Evolutionary conservation across 2,888 invertebrate genomes (phyloP), one percentile per base, ranked within the genome.

Genomic region (Erannis defoliaria): DNA sequence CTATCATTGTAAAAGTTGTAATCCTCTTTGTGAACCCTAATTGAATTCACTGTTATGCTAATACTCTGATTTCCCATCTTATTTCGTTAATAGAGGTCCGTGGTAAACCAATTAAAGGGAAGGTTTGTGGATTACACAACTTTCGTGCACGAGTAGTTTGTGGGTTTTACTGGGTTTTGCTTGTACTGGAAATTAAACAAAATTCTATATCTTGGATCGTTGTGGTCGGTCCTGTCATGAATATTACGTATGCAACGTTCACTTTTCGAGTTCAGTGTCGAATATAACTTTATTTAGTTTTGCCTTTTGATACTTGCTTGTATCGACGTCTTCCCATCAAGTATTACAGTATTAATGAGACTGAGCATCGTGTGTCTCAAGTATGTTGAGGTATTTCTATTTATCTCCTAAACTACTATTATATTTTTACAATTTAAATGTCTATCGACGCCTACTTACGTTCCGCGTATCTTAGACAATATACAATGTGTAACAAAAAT

Each of bases 41-140:
- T 93, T 91, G 92, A 92, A 93, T 92, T 90, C 85, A 88, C 90
- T 92, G 92, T 92, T 92, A 93, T 93, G 93, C 89, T 92, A 93
- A 93, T 93, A 90, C 91, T 89, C 87, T 92, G 91, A 92, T 92
- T 92, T 91, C 91, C 90, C 90, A 92, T 92, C 90, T 92, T 92
- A 92, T 92, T 91, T 90, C 85, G 91, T 90, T 93, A 92, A 92
- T 92, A 90, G 92, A 89, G 92, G 90, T 87, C 86, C 86, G 90
- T 86, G 89, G 89, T 90, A 88, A 91, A 90, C 90, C 90, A 90
- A 91, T 92, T 93, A 90, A 89, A 88, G 89, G 89, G 88, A 86
- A 85, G 86, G 88, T 86, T 88, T 87, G 89, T 85, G 87, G 89
- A 90, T 91, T 89, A 90, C 82, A 82, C 85, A 89, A 90, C 89